phyloP scores from a whole-genome alignment of 2,797 vertebrate genomes.

The Centroberyx gerrardi region DNA sequence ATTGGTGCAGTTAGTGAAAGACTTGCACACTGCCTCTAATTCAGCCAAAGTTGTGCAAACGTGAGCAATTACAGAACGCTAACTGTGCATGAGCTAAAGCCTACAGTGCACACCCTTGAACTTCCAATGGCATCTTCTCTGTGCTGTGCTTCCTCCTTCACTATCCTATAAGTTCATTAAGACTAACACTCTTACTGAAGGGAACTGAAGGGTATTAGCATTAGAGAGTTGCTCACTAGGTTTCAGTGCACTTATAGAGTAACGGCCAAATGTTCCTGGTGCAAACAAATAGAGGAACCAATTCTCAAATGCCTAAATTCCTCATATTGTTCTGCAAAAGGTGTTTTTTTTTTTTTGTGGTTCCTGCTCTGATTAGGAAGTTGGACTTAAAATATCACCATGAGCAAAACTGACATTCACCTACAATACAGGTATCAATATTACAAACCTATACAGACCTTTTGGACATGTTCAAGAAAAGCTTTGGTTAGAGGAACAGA shows the following conservation, averaged over 20 bases:
- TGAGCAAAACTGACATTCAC: too few species aligned
- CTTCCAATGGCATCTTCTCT: slow-evolving; percentile 17
- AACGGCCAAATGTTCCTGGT: neutral
- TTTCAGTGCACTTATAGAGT: slow-evolving; percentile 16
- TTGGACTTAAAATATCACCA: neutral
- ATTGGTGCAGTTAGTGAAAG: neutral
- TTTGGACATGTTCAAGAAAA: too few species aligned
- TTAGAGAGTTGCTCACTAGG: neutral
- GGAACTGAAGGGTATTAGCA: slow-evolving; percentile 57
- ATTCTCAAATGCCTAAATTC: slow-evolving; percentile 4
- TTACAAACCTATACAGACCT: neutral
- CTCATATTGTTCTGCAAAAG: slow-evolving; percentile 19
- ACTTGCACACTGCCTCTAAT: neutral
- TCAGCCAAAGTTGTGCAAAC: neutral
- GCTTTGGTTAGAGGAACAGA: too few species aligned
- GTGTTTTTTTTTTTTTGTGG: slow-evolving; percentile 2
- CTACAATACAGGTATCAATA: neutral
- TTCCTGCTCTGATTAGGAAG: neutral
- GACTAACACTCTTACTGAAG: slow-evolving; percentile 70
- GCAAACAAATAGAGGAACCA: slow-evolving; percentile 20
- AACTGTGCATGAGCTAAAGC: slow-evolving; percentile 3
- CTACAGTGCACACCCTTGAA: slow-evolving; percentile 28
- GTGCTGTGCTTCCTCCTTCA: slow-evolving; percentile 34
- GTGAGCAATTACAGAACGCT: neutral
- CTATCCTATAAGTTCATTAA: slow-evolving; percentile 76